Conservation (phyloP, 2,797 vertebrate species). For the Smutsia gigantea region DNA sequence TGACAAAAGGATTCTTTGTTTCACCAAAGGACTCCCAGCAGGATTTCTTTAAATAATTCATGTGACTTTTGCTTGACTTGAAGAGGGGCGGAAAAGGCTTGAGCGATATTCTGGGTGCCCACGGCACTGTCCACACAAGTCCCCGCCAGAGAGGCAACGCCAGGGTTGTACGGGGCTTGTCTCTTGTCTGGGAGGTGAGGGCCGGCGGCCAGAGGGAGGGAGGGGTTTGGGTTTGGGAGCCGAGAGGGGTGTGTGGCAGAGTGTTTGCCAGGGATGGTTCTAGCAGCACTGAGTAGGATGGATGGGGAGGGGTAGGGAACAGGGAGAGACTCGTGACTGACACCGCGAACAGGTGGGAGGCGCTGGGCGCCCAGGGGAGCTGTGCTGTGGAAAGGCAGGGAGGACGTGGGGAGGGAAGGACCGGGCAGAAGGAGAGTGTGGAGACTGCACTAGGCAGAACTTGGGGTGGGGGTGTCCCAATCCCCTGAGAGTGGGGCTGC, state of each 20-base stretch:
- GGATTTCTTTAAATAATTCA: constrained; percentile 77
- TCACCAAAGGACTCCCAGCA: constrained; percentile 56
- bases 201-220: not conserved
- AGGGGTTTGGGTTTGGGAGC: not conserved
- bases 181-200: not conserved
- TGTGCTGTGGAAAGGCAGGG: not conserved
- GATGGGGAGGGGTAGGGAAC: not conserved
- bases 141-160: not conserved
- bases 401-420: not conserved
- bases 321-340: constrained; percentile 63
- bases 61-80: not conserved
- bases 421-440: not conserved
- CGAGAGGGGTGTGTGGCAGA: not conserved
- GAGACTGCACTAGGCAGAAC: not conserved
- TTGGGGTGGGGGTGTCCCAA: not conserved
- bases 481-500: not conserved
- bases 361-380: not conserved
- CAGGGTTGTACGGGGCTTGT: not conserved
- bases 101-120: not conserved
- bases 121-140: not conserved
- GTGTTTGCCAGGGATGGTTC: constrained; percentile 33
- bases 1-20: constrained; percentile 78
- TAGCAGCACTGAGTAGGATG: constrained; percentile 55
- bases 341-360: constrained; percentile 31
- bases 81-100: not conserved